Conservation (phyloP, 2,797 vertebrate genomes). For the Sebastes ruberrimus region DNA sequence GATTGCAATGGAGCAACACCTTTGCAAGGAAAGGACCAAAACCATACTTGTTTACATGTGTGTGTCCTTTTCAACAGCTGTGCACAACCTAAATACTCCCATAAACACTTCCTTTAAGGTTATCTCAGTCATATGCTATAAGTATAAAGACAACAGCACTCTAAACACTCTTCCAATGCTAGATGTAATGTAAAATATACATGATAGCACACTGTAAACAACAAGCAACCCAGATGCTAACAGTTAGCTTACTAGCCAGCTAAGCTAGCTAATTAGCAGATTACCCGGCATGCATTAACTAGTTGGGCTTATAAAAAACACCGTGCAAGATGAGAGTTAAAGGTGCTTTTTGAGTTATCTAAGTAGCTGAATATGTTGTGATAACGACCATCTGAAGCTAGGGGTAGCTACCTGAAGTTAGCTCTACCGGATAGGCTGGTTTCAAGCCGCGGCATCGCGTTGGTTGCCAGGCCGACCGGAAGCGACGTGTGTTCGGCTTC, state of each 20-base stretch:
- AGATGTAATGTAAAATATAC: neutral
- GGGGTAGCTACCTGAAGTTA: slow-evolving; percentile 45
- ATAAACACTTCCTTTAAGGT: neutral
- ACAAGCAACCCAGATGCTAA: neutral
- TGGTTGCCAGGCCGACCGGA: slow-evolving; percentile 4
- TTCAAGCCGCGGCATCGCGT: slow-evolving; percentile 71
- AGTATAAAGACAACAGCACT: neutral
- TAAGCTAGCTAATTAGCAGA: slow-evolving; percentile 48
- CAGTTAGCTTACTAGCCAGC: slow-evolving; percentile 16
- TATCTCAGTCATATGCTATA: neutral
- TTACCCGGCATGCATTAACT: slow-evolving; percentile 21
- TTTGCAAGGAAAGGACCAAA: neutral
- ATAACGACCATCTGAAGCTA: slow-evolving; percentile 3
- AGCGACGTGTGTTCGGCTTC: slow-evolving; percentile 27
- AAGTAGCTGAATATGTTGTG: neutral
- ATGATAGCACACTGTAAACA: slow-evolving; percentile 55
- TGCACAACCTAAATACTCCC: neutral
- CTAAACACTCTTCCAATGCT: neutral
- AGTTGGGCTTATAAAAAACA: neutral
- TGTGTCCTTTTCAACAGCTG: neutral
- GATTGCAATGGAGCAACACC: neutral
- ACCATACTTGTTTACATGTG: slow-evolving; percentile 38
- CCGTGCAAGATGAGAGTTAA: neutral
- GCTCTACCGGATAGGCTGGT: slow-evolving; percentile 36
- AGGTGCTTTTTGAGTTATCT: neutral